A percentile compares a stretch with the other conserved stretches of the same genome.
Conservation (phyloP, 2,797 vertebrate species). For the Lerista edwardsae region DNA sequence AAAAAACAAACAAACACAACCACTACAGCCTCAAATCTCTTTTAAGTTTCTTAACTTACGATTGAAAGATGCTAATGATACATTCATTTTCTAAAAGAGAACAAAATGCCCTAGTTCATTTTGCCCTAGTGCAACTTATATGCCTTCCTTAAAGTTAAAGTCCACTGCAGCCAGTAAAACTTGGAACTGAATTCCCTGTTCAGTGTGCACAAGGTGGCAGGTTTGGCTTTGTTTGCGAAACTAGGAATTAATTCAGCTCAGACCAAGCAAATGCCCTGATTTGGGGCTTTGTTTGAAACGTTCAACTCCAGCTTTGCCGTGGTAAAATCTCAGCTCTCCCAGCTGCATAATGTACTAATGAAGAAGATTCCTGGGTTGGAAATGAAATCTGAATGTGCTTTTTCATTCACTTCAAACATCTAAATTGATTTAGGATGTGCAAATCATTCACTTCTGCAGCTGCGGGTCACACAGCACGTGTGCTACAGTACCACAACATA, state of each 20-base stretch:
- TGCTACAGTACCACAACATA: conserved; percentile 59
- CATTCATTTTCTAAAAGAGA: conserved; percentile 15
- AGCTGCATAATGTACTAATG: conserved; percentile 47
- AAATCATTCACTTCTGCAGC: conserved; percentile 63
- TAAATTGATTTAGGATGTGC: conserved; percentile 71
- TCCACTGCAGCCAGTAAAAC: too few relatives aligned
- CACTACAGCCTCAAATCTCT: background rate
- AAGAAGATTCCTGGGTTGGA: conserved; percentile 55
- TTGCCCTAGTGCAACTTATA: background rate
- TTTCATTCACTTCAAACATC: conserved; percentile 61
- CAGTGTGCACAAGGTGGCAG: background rate
- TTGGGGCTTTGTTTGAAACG: background rate
- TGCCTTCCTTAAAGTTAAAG: background rate
- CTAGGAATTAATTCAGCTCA: conserved; percentile 9
- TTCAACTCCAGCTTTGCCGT: conserved; percentile 32
- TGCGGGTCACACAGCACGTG: conserved; percentile 63
- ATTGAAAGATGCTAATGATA: background rate
- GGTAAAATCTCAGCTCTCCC: conserved; percentile 26
- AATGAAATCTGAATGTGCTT: conserved; percentile 50
- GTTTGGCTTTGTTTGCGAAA: background rate
- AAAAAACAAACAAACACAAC: too few relatives aligned
- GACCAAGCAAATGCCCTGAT: background rate
- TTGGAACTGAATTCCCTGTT: background rate
- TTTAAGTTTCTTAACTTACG: background rate
- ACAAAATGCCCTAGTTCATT: background rate